Percentiles rank a stretch among this genome's conserved stretches.
phyloP scores from a whole-genome alignment of 2,113 vertebrate species.

The Dendropsophus ebraccatus region DNA sequence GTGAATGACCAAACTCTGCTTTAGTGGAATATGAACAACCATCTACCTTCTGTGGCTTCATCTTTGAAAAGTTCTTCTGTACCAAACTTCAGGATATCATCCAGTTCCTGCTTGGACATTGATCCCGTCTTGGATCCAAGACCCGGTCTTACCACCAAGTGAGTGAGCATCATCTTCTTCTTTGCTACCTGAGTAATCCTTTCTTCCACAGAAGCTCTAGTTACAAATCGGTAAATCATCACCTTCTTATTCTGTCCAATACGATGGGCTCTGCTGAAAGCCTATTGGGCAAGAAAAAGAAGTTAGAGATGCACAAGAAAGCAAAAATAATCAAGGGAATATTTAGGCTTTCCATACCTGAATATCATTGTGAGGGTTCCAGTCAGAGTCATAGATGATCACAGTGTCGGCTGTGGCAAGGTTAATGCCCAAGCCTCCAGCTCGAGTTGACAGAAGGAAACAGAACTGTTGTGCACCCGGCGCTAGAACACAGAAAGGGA shows the following conservation, averaged over 20 bases:
- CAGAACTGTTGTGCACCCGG: constrained; percentile 97
- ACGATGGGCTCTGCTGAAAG: constrained; percentile 96
- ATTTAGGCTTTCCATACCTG: constrained; percentile 75
- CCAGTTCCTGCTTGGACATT: constrained; percentile 98
- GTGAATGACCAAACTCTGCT: not conserved
- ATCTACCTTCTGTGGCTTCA: constrained; percentile 85
- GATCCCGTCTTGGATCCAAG: constrained; percentile 96
- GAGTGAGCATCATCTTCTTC: constrained; percentile 99
- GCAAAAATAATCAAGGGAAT: not conserved
- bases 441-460: constrained; percentile 95
- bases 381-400: constrained; percentile 97
- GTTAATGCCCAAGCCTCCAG: constrained; percentile 96
- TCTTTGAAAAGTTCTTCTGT: constrained; percentile 97
- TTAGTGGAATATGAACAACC: not conserved
- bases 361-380: constrained; percentile 99
- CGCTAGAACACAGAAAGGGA: constrained; percentile 71
- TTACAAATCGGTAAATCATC: constrained; percentile 99
- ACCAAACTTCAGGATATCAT: constrained; percentile 98
- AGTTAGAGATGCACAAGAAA: not conserved
- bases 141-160: constrained; percentile 94
- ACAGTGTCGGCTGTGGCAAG: constrained; percentile 97
- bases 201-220: constrained; percentile 96
- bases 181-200: constrained; percentile 98
- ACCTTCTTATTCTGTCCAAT: constrained; percentile 98
- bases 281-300: constrained; percentile 71